Evolutionary conservation across 92 coral and sea anemone genomes (phyloP), one percentile per base, ranked within the genome.

Genomic region (Paragorgia papillata): DNA sequence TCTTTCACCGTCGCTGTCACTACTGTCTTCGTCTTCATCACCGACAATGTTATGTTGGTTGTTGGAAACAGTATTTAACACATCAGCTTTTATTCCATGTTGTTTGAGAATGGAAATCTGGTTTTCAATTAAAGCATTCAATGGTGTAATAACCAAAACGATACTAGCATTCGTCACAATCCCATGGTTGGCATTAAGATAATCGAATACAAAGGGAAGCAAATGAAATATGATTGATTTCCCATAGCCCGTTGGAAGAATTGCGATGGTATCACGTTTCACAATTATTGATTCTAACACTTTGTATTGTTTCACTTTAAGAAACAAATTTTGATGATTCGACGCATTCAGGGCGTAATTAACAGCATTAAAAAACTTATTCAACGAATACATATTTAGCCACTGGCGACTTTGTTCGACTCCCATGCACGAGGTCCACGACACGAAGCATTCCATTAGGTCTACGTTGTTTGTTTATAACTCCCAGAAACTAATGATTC

Each of bases 241-340:
- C 17, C 88, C 83, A 49, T 84, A 77, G 49, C 83, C 88, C 5
- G 84, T 76, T 29, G 87, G 83, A 27, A 83, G 83, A 57, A 83
- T 53, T 24, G 73, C 87, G 46, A 76, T 84, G 9, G 84, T 71
- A 33, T 84, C 81, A 44, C 76, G 60, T 55, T 75, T 75, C 31
- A 28, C 48, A 24, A 69, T 62, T 35, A 84, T n/a, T 12, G 84
- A 37, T 30, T 84, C 88, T 66, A 79, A 22, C 44, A 80, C 77
- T 29, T 84, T 62, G 1, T 78, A 69, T 60, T 79, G 88, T 54
- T 79, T 79, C 13, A 80, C 84, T 62, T 79, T 70, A 1, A 84
- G 61, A 63, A 76, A 83, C 17, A 83, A 2, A 40, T 59, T 27
- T 21, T 68, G 69, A 44, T 83, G 60, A 17, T 64, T 59, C 3